These are phyloP conservation scores for Ahaetulla prasina DNA, from an alignment of 2,113 vertebrate genomes.

Conservation along the genomic window DNA sequence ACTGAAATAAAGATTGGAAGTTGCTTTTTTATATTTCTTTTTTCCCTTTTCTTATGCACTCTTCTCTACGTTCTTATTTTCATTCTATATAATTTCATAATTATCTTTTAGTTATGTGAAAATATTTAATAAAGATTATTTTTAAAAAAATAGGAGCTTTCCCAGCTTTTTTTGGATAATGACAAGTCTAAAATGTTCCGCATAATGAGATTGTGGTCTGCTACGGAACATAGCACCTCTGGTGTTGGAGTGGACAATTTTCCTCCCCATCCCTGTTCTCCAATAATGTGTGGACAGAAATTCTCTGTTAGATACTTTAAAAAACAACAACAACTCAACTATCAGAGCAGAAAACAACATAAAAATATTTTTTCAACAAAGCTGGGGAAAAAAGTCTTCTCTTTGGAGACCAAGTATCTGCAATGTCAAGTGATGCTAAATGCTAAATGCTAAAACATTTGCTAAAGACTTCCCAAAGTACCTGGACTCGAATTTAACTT, in stretches of 20 bases:
- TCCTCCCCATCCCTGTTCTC: not conserved
- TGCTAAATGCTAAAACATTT: not conserved
- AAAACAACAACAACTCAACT: not conserved
- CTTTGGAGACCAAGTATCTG: fast-evolving
- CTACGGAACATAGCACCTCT: not conserved
- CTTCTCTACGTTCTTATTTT: not conserved
- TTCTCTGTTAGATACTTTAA: not conserved
- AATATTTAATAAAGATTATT: not conserved
- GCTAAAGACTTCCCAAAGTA: not conserved
- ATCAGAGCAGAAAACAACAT: not conserved
- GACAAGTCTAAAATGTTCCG: not conserved
- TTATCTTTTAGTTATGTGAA: not conserved
- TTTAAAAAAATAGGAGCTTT: not conserved
- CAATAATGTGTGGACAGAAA: not conserved
- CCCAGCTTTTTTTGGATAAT: not conserved
- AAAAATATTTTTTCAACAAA: not conserved
- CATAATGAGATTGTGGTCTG: not conserved
- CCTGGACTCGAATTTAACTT: not conserved
- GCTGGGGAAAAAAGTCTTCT: fast-evolving
- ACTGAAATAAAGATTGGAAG: not conserved
- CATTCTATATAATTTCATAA: not conserved
- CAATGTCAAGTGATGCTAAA: not conserved
- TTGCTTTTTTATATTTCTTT: not conserved
- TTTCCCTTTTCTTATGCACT: not conserved
- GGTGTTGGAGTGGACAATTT: not conserved